A percentile compares a stretch with the other conserved stretches of the same genome.
Conservation (phyloP, 2,888 invertebrate genomes). For the Drosophila merina region DNA sequence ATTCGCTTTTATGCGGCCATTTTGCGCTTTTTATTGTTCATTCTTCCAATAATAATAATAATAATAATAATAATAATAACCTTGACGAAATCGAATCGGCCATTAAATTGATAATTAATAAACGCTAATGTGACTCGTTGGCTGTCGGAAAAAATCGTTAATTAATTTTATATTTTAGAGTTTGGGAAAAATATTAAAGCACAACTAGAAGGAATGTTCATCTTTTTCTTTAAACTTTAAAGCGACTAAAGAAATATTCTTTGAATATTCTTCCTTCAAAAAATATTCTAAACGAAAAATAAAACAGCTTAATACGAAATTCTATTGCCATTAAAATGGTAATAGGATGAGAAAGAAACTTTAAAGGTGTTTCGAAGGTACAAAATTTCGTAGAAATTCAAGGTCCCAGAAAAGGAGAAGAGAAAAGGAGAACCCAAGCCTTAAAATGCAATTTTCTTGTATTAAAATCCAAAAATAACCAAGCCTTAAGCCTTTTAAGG, state of each 20-base stretch:
- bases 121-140: constrained; percentile 19
- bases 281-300: background rate
- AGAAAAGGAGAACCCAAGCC: background rate
- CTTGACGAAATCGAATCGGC: constrained; percentile 10
- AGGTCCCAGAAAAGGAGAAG: background rate
- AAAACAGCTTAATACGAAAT: background rate
- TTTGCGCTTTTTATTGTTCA: constrained; percentile 26
- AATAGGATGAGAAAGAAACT: background rate
- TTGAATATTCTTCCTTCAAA: background rate
- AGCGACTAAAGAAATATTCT: no score
- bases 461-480: background rate
- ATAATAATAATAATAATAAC: constrained; percentile 15
- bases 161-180: constrained; percentile 1
- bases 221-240: no score
- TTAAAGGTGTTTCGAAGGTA: background rate
- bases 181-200: no score
- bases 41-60: constrained; percentile 21
- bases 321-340: background rate
- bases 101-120: constrained; percentile 46
- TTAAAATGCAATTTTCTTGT: background rate
- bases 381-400: background rate
- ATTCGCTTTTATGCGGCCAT: constrained; percentile 36
- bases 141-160: background rate
- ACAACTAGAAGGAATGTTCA: no score
- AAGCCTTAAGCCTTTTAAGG: background rate